Evolutionary conservation across 2,888 invertebrate species (phyloP).

Genomic region (Tenthredo mesomela): DNA sequence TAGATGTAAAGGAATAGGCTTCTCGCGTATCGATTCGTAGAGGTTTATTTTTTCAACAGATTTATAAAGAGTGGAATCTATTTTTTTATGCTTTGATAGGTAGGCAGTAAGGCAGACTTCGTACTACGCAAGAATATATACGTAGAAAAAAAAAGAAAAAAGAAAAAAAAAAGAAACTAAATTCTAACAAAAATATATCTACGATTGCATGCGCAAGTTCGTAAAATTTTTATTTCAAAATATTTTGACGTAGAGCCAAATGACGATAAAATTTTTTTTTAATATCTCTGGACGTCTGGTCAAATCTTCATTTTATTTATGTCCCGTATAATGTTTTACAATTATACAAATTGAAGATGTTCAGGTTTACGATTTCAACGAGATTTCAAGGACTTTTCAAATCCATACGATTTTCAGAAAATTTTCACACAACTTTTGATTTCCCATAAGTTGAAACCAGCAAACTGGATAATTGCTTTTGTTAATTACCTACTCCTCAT

Average conservation of each 20-base stretch:
- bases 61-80: not conserved
- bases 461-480: not conserved
- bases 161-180: not conserved
- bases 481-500: not conserved
- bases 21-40: not conserved
- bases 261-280: constrained; percentile 25
- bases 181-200: not conserved
- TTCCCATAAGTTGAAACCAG: not conserved
- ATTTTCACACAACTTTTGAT: not conserved
- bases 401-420: not conserved
- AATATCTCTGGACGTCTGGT: not conserved
- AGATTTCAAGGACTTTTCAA: not conserved
- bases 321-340: not conserved
- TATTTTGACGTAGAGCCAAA: constrained; percentile 4
- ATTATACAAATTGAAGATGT: constrained; percentile 7
- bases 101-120: not conserved
- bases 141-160: not conserved
- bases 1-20: not conserved
- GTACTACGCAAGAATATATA: not conserved
- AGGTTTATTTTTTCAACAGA: constrained; percentile 18
- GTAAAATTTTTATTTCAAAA: constrained; percentile 14
- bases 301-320: not conserved
- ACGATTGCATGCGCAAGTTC: constrained; percentile 5
- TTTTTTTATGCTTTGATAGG: not conserved
- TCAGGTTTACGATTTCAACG: not conserved